Base-by-base conservation (phyloP, 2,888 invertebrate genomes). In the Oligia latruncula region DNA sequence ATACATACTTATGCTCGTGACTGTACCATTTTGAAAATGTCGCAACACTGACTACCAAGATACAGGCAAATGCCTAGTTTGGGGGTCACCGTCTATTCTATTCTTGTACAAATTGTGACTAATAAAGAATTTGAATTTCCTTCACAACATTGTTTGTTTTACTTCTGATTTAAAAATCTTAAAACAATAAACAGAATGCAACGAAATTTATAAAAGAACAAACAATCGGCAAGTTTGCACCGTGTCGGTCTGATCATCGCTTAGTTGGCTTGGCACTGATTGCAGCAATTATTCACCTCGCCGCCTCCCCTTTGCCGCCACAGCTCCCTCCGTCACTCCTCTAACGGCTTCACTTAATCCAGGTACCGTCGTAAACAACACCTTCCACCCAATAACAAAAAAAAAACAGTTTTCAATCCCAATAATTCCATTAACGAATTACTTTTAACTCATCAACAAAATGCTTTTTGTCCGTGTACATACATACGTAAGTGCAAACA, bases 211-310 rank as follows among this genome's bases (percentile, higher is more conserved):
- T 29, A 29, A 29, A 29, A 78, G 67, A 82, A 80, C 40, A 74
- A 81, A 83, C 75, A 86, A 89, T 88, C 86, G 85, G 78, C 79
- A 87, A 85, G 88, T 91, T 91, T 89, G 87, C 85, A 86, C 85
- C 87, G 87, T 88, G 88, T 89, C 89, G 86, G 88, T 89, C 91
- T 92, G 85, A 87, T 90, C 88, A 89, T 87, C 83, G 93, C 92
- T 93, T 93, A 93, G 93, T 93, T 93, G 93, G 93, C 92, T 93
- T 91, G 93, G 92, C 93, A 92, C 92, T 94, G 95, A 96, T 96
- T 95, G 94, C 91, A 84, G 93, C 93, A 94, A 96, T 96, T 95
- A 95, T 92, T 95, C 94, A 95, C 94, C 91, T 93, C 93, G 90
- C 91, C 94, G 93, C 94, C 92, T 92, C 91, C 92, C 92, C 92